Percentiles rank a stretch among this genome's conserved stretches.
phyloP scores from a whole-genome alignment of 2,113 vertebrate genomes.

The cat (Felis catus) region DNA sequence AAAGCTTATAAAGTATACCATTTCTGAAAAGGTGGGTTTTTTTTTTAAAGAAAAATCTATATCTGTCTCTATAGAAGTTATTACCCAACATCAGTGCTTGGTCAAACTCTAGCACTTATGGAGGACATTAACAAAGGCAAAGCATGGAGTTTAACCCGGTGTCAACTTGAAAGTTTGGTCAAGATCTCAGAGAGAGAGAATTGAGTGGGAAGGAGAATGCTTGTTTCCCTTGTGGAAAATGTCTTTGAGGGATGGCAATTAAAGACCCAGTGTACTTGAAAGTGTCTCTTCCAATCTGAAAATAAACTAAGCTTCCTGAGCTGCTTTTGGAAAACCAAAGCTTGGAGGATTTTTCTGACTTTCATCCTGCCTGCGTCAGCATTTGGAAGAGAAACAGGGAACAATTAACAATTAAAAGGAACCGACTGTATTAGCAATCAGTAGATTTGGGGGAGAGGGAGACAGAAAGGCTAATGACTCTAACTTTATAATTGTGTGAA shows the following conservation, averaged over 20 bases:
- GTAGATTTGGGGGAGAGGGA: constrained; percentile 50
- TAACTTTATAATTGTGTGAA: constrained; percentile 75
- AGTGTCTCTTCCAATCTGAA: constrained; percentile 63
- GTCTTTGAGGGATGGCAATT: constrained; percentile 15
- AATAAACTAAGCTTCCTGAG: constrained; percentile 51
- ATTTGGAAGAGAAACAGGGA: constrained; percentile 57
- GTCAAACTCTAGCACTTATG: not conserved
- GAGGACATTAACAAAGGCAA: not conserved
- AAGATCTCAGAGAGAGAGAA: not conserved
- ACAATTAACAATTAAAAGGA: constrained; percentile 64
- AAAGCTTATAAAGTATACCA: not conserved
- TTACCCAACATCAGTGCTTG: not conserved
- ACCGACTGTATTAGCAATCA: not conserved
- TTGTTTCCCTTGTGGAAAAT: constrained; percentile 33
- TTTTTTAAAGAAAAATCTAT: not conserved
- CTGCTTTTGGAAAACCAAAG: constrained; percentile 59
- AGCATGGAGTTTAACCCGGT: not conserved
- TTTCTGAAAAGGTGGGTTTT: not conserved
- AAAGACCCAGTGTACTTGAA: constrained; percentile 43
- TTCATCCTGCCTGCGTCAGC: constrained; percentile 47
- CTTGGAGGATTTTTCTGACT: constrained; percentile 60
- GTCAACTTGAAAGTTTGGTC: not conserved
- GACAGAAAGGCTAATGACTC: constrained; percentile 65
- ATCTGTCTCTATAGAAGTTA: not conserved
- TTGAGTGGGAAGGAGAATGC: not conserved